Base-by-base conservation (phyloP, 2,888 invertebrate genomes). In the Thymelicus sylvestris region DNA sequence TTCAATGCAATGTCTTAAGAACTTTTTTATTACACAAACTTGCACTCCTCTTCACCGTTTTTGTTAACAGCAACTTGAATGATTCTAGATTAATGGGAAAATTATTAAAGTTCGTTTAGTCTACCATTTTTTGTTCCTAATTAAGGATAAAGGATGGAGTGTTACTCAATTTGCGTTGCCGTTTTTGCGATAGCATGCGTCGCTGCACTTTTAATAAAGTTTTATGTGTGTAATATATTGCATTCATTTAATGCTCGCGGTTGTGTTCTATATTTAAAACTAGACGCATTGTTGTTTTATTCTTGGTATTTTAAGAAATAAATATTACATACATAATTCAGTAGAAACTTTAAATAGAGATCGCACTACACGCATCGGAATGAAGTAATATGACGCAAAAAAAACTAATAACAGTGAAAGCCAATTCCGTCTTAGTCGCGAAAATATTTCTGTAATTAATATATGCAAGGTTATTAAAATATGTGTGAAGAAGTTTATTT, bases 91-190 rank as follows among this genome's bases (percentile, higher is more conserved):
- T 75, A 80, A 81, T 79, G 74, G 78, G 75, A 73, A 73, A 79
- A 76, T 74, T 80, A 80, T 81, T 81, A 81, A 74, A 75, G 74
- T 76, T 76, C 76, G 69, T 78, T 82, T 77, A 79, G 78, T 74
- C 73, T 70, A 74, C 69, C 75, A 74, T 74, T 78, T 80, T 80
- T 83, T 83, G 75, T 79, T 71, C 67, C 66, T 78, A 75, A 76
- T 80, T 79, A 79, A 79, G 69, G 78, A 75, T 78, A 79, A 82
- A 78, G 66, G 73, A 82, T 78, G 77, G 80, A 74, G 78, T 81
- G 80, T 76, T 78, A 76, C 77, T 77, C 76, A 79, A 80, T 80
- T 79, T 78, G 77, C 76, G 74, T 74, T 73, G 70, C 74, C 70
- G 62, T 76, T 77, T 76, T 79, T 76, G 76, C 70, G 65, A 80